phyloP scores from a whole-genome alignment of 2,888 invertebrate genomes.

The Philonicus albiceps region DNA sequence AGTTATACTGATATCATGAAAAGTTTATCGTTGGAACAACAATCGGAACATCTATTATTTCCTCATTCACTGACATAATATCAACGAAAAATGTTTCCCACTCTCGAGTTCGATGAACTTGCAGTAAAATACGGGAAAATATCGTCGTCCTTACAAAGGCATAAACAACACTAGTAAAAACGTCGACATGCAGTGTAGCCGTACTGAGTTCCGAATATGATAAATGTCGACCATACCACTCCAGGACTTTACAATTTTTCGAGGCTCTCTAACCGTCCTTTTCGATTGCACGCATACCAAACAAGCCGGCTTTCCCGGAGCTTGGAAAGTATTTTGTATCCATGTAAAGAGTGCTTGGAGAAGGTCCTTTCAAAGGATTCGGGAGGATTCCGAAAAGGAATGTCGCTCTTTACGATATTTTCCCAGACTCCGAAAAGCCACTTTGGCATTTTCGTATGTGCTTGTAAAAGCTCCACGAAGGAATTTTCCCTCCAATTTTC shows the following conservation, averaged over 20 bases:
- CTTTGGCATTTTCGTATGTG: not conserved
- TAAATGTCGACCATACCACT: conserved; percentile 16
- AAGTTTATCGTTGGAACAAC: not conserved
- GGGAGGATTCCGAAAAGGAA: not conserved
- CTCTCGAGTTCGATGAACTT: conserved; percentile 24
- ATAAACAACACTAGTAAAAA: conserved; percentile 30
- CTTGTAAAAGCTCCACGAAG: not conserved
- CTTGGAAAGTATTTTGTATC: not conserved
- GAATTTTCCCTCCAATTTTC: conserved; percentile 35
- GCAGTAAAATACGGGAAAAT: not conserved
- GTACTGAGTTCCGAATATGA: conserved; percentile 29
- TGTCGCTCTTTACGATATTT: conserved; percentile 28
- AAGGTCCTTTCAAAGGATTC: not conserved
- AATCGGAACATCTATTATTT: not conserved
- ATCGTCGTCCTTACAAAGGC: conserved; percentile 11
- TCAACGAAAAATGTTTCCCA: not conserved
- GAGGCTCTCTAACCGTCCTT: not conserved
- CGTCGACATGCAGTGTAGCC: conserved; percentile 14
- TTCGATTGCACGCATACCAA: conserved; percentile 15
- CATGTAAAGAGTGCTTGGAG: not conserved
- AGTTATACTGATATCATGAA: not conserved
- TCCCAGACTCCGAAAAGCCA: not conserved
- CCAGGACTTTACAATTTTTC: not conserved
- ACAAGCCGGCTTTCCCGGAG: conserved; percentile 17
- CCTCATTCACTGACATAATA: not conserved